Conservation (phyloP, 2,888 invertebrate species). For the Andrena marginata region DNA sequence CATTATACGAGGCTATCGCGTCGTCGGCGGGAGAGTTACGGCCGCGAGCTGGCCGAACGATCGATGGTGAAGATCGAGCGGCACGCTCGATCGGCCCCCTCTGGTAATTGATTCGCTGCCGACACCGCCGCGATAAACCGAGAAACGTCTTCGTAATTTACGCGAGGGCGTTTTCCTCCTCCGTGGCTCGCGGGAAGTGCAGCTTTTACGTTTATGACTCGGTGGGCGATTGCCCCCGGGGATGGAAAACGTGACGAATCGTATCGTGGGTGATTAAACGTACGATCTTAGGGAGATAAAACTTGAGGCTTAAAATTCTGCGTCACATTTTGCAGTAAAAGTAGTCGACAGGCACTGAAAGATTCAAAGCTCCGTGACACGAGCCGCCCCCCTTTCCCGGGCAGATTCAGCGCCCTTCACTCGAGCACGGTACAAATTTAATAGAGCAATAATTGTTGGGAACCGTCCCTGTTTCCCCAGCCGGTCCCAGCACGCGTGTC, state of each 20-base stretch:
- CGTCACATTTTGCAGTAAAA: not conserved
- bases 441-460: constrained; percentile 45
- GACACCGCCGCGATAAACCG: constrained; percentile 39
- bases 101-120: constrained; percentile 50
- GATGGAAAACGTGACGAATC: not conserved
- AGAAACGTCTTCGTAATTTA: constrained; percentile 46
- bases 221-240: too few relatives aligned
- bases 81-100: constrained; percentile 36
- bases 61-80: constrained; percentile 47
- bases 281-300: not conserved
- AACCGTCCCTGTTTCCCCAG: constrained; percentile 19
- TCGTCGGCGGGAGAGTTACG: constrained; percentile 46
- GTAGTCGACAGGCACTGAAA: not conserved
- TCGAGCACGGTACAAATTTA: constrained; percentile 23
- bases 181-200: not conserved
- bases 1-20: constrained; percentile 45
- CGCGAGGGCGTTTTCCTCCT: constrained; percentile 8
- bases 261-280: not conserved
- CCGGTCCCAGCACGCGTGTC: constrained; percentile 49
- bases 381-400: not conserved
- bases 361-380: not conserved
- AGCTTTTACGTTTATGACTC: constrained; percentile 13
- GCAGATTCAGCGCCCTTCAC: not conserved
- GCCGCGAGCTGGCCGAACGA: constrained; percentile 19
- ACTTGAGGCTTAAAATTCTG: too few relatives aligned